Evolutionary conservation across 2,797 vertebrate genomes (phyloP), one percentile per base, ranked within the genome.

Genomic region (Sebastes reedi): DNA sequence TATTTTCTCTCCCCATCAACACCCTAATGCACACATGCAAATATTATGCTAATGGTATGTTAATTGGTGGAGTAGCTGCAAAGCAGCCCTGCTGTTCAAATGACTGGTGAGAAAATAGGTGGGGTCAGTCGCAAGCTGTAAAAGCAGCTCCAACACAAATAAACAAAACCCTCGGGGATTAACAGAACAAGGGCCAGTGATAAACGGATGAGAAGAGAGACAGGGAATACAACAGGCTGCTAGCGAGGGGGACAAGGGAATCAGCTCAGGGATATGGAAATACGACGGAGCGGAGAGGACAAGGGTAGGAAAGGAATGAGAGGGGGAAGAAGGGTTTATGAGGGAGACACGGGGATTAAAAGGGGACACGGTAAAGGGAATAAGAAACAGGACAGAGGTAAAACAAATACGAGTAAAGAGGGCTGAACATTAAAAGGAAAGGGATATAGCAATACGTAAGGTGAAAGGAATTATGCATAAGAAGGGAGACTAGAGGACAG

Each of bases 31-130:
- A 93, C 95, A 96, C 95, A 96, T 96, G 95, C 95, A 95, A 96
- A 96, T 96, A 95, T 95, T 95, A 96, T 96, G 95, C 95, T 96
- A 96, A 96, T 96, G 87, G 65, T 93, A 96, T 96, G 96, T 92
- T 96, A 96, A 96, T 96, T 94, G 94, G 85, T 91, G 91, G 92
- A 89, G 91, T 93, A 92, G 93, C 93, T 94, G 95, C 93, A 94
- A 94, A 95, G 93, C 95, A 94, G 95, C 92, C 95, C 95, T 96
- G 95, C 96, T 96, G 95, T 96, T 95, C 91, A 94, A 92, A 96
- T 94, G 93, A 92, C 94, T 95, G 94, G 95, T 95, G 95, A 95
- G 93, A 95, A 95, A 95, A 94, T 95, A 95, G 95, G 95, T 95
- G 95, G 95, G 95, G 95, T 96, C 95, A 96, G 91, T 94, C 86